Conservation (phyloP, 2,113 vertebrate genomes). For the Mohoua ochrocephala region DNA sequence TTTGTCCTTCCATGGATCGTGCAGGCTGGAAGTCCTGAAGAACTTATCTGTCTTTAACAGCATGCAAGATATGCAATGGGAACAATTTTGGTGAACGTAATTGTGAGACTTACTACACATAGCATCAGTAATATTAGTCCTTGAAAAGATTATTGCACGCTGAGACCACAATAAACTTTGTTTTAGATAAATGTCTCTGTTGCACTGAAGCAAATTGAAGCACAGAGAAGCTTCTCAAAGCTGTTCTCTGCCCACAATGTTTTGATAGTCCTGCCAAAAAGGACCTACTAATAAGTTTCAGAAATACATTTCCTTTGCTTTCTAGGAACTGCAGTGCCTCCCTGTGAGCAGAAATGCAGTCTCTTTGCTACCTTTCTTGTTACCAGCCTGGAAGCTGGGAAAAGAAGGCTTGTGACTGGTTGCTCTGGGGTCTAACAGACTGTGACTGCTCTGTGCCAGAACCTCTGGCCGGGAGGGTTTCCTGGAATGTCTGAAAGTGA, state of each 20-base stretch:
- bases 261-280: background rate
- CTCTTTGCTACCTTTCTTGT: background rate
- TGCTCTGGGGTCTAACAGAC: background rate
- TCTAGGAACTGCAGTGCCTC: background rate
- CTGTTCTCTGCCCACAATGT: background rate
- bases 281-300: fast-evolving
- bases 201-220: background rate
- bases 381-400: background rate
- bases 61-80: background rate
- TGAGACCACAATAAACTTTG: background rate
- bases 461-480: background rate
- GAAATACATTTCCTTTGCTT: background rate
- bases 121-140: background rate
- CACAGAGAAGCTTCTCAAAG: background rate
- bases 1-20: fast-evolving
- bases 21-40: background rate
- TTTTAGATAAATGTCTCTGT: background rate
- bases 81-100: background rate
- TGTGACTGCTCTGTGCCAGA: background rate
- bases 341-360: background rate
- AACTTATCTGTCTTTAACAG: background rate
- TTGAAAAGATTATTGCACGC: background rate
- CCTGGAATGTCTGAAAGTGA: background rate
- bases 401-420: background rate
- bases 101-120: background rate